Percentiles rank a stretch among this genome's conserved stretches.
Evolutionary conservation across 2,888 invertebrate species (phyloP).

Genomic region (Stomorhina lunata): DNA sequence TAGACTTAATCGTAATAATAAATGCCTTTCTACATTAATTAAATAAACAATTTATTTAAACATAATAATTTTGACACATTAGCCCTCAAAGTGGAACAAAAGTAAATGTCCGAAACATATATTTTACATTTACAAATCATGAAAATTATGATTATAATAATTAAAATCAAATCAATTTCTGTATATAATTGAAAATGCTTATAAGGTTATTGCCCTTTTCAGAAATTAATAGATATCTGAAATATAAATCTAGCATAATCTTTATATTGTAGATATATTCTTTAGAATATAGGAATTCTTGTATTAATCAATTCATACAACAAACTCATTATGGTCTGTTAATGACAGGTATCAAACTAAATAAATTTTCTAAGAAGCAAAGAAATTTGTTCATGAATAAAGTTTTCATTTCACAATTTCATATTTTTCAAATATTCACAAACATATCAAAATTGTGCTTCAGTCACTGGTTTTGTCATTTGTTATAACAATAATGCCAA

Average conservation of each 20-base stretch:
- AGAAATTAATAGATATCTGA: background rate
- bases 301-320: background rate
- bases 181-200: background rate
- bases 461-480: background rate
- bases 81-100: background rate
- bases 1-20: no score
- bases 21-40: no score
- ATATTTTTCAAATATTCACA: background rate
- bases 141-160: background rate
- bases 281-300: background rate
- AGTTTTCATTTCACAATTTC: no score
- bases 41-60: no score
- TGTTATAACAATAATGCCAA: background rate
- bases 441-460: background rate
- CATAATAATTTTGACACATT: background rate
- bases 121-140: background rate
- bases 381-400: no score
- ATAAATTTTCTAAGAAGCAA: background rate
- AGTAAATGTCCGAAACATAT: background rate
- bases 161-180: slow-evolving; percentile 10
- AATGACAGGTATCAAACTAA: slow-evolving; percentile 39
- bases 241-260: no score
- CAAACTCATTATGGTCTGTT: slow-evolving; percentile 15
- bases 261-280: background rate
- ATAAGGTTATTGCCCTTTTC: background rate